phyloP scores from a whole-genome alignment of 2,113 vertebrate genomes.

The Oxygymnocypris stewartii region DNA sequence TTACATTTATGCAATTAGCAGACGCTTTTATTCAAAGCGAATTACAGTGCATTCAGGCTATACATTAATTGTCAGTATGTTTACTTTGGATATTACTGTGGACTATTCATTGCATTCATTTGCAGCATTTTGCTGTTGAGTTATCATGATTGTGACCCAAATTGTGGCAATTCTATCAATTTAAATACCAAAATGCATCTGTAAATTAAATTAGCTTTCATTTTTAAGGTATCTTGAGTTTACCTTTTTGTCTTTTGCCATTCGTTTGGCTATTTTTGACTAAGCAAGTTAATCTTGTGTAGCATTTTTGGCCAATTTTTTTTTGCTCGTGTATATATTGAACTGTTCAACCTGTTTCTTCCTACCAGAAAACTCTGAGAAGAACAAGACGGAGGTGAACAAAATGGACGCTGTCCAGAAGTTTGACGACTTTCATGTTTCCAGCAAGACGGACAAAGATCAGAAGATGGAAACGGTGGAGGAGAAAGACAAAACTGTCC shows the following conservation, averaged over 20 bases:
- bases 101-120: not conserved
- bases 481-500: constrained; percentile 44
- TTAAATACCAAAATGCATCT: not conserved
- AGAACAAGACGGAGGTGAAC: constrained; percentile 55
- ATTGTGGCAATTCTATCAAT: not conserved
- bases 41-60: too few relatives aligned
- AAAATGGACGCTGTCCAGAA: constrained; percentile 58
- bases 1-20: too few relatives aligned
- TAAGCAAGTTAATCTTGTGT: not conserved
- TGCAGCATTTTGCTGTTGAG: not conserved
- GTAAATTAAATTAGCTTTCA: not conserved
- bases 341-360: not conserved
- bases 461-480: constrained; percentile 43
- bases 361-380: constrained; percentile 61
- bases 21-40: too few relatives aligned
- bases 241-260: not conserved
- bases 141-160: not conserved
- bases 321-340: not conserved
- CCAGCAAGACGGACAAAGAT: constrained; percentile 31
- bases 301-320: not conserved
- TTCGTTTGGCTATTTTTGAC: not conserved
- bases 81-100: too few relatives aligned
- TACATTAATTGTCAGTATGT: too few relatives aligned
- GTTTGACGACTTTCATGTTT: constrained; percentile 18
- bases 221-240: not conserved